A percentile compares a stretch with the other conserved stretches of the same genome.
phyloP scores from a whole-genome alignment of 1,140 invertebrate species.

The Batillaria attramentaria region DNA sequence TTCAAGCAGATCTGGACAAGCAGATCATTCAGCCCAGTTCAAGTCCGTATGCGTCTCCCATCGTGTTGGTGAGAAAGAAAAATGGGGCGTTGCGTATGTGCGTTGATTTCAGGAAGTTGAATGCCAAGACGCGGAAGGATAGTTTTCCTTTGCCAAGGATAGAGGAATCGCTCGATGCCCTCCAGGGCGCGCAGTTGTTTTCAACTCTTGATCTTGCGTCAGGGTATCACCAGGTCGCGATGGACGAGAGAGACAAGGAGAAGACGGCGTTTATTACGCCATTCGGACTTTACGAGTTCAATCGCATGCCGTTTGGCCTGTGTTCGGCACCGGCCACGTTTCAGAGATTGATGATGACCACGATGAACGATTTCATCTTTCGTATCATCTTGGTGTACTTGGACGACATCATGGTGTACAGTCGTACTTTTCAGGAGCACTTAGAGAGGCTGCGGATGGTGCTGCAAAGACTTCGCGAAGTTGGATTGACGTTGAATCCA shows the following conservation, averaged over 20 bases:
- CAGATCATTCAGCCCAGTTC: conserved; percentile 31
- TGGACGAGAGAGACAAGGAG: conserved; percentile 53
- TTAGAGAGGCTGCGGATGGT: conserved; percentile 44
- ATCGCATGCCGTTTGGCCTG: conserved; percentile 50
- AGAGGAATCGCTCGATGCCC: conserved; percentile 37
- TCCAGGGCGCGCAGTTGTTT: conserved; percentile 51
- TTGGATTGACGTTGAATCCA: conserved; percentile 38
- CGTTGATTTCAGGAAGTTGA: conserved; percentile 48
- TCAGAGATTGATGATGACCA: conserved; percentile 51
- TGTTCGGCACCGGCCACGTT: conserved; percentile 48
- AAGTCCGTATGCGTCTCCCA: too few relatives aligned
- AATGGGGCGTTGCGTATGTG: conserved; percentile 51
- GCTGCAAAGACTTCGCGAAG: conserved; percentile 44
- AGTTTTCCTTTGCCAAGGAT: conserved; percentile 48
- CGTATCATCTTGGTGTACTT: conserved; percentile 45
- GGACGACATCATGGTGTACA: conserved; percentile 51
- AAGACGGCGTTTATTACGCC: conserved; percentile 43
- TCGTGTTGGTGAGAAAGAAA: conserved; percentile 49
- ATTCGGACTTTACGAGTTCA: conserved; percentile 45
- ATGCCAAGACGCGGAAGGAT: conserved; percentile 42
- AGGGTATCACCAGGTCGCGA: conserved; percentile 67
- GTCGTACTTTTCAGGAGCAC: conserved; percentile 24
- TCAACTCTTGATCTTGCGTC: conserved; percentile 48
- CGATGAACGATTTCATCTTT: conserved; percentile 40
- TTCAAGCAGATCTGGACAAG: too few relatives aligned